Evolutionary conservation across 2,888 invertebrate genomes (phyloP).

Genomic region (Dysmachus trigonus): DNA sequence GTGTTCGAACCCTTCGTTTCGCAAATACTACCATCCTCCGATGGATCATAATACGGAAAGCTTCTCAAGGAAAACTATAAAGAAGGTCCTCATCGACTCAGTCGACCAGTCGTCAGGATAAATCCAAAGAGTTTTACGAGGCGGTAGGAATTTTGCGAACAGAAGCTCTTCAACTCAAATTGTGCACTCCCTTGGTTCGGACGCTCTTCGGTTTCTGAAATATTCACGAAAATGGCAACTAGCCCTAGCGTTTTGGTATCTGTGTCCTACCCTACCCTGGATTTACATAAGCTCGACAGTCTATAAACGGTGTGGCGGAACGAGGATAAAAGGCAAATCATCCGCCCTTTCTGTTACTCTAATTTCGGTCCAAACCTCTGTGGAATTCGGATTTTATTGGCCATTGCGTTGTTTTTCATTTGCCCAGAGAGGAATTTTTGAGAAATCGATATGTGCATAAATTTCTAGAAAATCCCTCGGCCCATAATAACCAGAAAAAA

Average conservation of each 20-base stretch:
- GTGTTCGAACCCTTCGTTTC: neutral
- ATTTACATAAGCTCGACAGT: neutral
- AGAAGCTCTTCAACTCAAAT: neutral
- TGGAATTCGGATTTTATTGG: constrained; percentile 5
- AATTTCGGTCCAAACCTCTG: neutral
- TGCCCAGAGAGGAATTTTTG: neutral
- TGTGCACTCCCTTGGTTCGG: neutral
- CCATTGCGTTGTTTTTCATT: neutral
- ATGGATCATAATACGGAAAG: constrained; percentile 2
- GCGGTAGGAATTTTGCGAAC: neutral
- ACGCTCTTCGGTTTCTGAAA: neutral
- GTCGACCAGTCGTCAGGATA: constrained; percentile 8
- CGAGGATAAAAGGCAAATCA: neutral
- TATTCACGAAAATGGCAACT: neutral
- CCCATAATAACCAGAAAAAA: neutral
- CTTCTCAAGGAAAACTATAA: neutral
- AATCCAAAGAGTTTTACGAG: constrained; percentile 19
- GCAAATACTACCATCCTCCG: neutral
- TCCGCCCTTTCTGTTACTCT: neutral
- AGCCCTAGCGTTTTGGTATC: no score
- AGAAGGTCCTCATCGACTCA: neutral
- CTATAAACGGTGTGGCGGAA: neutral
- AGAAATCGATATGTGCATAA: constrained; percentile 30
- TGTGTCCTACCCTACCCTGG: neutral
- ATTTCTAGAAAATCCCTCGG: neutral